phyloP scores from a whole-genome alignment of 2,888 invertebrate genomes.

The Tuberolachnus salignus region DNA sequence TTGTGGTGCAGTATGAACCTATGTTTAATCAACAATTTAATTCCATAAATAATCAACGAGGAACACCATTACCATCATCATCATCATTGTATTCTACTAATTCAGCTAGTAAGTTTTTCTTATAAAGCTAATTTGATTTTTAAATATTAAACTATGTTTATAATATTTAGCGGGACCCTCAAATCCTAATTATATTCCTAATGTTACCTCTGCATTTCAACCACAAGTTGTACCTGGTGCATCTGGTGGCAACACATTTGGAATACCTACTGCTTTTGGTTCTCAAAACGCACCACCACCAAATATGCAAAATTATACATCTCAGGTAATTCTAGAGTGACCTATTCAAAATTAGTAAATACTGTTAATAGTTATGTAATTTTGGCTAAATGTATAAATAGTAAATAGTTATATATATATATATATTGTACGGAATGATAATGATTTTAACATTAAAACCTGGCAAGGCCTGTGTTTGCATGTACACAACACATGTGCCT shows the following conservation, averaged over 20 bases:
- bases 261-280: constrained; percentile 40
- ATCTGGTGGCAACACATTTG: constrained; percentile 44
- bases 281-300: constrained; percentile 49
- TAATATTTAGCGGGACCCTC: constrained; percentile 45
- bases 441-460: too few species aligned
- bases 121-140: not conserved
- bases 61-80: constrained; percentile 46
- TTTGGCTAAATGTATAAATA: not conserved
- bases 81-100: constrained; percentile 51
- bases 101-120: constrained; percentile 45
- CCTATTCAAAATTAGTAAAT: too few species aligned
- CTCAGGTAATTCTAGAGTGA: constrained; percentile 27
- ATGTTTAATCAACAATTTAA: constrained; percentile 45
- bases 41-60: constrained; percentile 43
- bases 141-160: not conserved
- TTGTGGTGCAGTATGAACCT: constrained; percentile 48
- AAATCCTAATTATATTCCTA: constrained; percentile 45
- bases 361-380: not conserved
- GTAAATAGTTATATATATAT: not conserved
- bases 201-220: constrained; percentile 50
- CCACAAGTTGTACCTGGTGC: constrained; percentile 51
- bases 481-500: too few species aligned
- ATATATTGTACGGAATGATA: too few species aligned
- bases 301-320: constrained; percentile 49
- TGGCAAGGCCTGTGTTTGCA: too few species aligned